Conservation (phyloP, 2,113 vertebrate species). For the Pelmatolapia mariae region DNA sequence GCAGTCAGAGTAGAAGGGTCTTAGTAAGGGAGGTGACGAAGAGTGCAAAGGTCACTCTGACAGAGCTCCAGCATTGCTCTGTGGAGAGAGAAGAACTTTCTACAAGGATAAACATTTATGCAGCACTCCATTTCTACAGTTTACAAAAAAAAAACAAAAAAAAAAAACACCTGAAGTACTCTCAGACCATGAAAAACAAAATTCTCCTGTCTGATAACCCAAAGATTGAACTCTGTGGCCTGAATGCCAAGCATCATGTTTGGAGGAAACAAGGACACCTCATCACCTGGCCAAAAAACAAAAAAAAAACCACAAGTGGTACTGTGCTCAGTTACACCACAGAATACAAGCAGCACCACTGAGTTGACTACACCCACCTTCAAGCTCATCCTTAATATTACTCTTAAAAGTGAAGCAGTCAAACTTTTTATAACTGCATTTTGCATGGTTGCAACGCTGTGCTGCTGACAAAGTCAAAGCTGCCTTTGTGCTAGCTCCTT, state of each 20-base stretch:
- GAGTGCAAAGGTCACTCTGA: neutral
- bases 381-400: neutral
- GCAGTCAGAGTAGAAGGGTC: neutral
- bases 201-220: neutral
- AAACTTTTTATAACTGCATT: neutral
- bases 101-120: neutral
- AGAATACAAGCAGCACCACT: neutral
- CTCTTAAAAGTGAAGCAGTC: neutral
- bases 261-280: neutral
- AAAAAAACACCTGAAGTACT: neutral
- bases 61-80: neutral
- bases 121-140: neutral
- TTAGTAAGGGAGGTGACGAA: neutral
- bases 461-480: neutral
- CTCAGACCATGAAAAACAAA: neutral
- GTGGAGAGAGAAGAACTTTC: neutral
- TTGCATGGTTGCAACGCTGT: neutral
- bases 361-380: neutral
- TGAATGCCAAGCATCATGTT: neutral
- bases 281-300: neutral
- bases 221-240: neutral
- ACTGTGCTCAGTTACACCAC: neutral
- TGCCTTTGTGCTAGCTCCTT: neutral
- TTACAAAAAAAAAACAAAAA: neutral
- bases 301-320: neutral